phyloP scores from a whole-genome alignment of 2,797 vertebrate genomes.

The Neopelma chrysocephalum region DNA sequence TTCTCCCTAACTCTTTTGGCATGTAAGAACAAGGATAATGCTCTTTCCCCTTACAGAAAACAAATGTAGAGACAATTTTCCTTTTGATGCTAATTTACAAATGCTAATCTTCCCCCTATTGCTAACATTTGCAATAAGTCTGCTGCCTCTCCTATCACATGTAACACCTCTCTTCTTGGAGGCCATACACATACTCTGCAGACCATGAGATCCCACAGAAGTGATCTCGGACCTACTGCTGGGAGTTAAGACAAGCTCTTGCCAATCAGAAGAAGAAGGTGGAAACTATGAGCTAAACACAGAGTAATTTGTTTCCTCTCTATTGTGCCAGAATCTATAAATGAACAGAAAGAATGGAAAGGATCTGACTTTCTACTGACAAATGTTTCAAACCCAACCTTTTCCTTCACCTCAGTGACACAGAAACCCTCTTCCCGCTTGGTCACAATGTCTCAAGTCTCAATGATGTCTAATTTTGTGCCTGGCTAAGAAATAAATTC shows the following conservation, averaged over 20 bases:
- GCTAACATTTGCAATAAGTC: not conserved
- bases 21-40: not conserved
- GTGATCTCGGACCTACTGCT: not conserved
- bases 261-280: not conserved
- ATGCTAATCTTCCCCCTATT: not conserved
- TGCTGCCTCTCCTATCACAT: not conserved
- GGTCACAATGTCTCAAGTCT: not conserved
- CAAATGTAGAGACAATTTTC: not conserved
- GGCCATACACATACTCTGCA: not conserved
- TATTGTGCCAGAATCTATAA: not conserved
- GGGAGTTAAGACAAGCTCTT: not conserved
- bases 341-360: not conserved
- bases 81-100: not conserved
- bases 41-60: not conserved
- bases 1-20: not conserved
- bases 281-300: not conserved
- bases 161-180: not conserved
- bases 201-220: accelerated
- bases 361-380: not conserved
- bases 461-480: not conserved
- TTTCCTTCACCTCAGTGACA: not conserved
- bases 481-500: not conserved
- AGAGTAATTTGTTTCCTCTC: not conserved
- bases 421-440: not conserved
- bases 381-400: not conserved